Evolutionary conservation across 1,140 invertebrate species (phyloP), one percentile per base, ranked within the genome.

Genomic region (Tetranychus cinnabarinus): DNA sequence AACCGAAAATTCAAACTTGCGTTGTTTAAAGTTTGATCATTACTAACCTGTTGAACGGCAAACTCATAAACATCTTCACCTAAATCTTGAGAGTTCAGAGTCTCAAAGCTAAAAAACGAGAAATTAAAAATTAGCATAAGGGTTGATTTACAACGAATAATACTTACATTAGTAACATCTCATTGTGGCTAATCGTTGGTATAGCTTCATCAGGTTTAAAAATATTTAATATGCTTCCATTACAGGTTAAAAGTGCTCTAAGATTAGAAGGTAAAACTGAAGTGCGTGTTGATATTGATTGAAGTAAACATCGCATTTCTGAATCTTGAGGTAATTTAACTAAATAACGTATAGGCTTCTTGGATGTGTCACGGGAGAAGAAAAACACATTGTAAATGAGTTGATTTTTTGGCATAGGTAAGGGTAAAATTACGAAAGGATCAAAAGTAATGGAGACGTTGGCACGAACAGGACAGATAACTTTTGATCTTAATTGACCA

Each of bases 391-490:
- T 65, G 55, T 66, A 39, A 35, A 55, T 54, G 47, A 59, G 47
- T 42, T 60, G 52, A 56, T 65, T 63, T 47, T 72, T 73, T 8
- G 75, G 74, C 36, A 76, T 66, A 35, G 75, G 75, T 13, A 76
- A 66, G 34, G 74, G 72, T 45, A 76, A 64, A 58, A 72, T 73
- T 33, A 75, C 64, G 66, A 76, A 76, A 42, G 75, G 75, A 65
- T 76, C 75, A 69, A 76, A 76, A 31, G 74, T 76, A 58, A 75
- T 74, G 1, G 75, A 76, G 15, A 77, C 75, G 67, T 77, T 75
- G 15, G 68, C 67, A 42, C 39, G 39, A 3, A 67, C 67, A 10
- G 76, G 76, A 67, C 76, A 77, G 1, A 74, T 70, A 3, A 77
- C 65, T 62, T 72, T 74, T 5, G 74, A 76, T 58, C 76, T 76